phyloP scores from a whole-genome alignment of 2,888 invertebrate species.

The Amphipyra berbera region DNA sequence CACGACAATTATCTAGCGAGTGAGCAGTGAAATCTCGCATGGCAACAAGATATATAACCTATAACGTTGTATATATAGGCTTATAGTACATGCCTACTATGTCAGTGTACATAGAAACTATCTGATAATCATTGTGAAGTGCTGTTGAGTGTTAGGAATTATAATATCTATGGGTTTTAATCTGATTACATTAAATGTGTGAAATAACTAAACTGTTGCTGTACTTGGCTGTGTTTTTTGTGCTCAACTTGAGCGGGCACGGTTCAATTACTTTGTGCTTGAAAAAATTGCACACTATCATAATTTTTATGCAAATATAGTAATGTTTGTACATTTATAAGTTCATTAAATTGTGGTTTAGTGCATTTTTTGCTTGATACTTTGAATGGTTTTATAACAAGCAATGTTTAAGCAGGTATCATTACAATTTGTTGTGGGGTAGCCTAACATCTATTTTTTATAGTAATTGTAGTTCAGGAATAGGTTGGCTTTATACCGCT shows the following conservation, averaged over 20 bases:
- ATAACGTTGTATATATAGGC: constrained; percentile 76
- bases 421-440: neutral
- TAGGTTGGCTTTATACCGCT: neutral
- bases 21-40: constrained; percentile 77
- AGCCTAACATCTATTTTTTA: too few relatives aligned
- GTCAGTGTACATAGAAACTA: constrained; percentile 73
- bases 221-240: constrained; percentile 26
- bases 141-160: constrained; percentile 67
- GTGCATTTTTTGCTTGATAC: constrained; percentile 14
- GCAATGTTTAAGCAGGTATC: neutral
- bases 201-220: constrained; percentile 26
- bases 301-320: constrained; percentile 28
- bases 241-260: constrained; percentile 6
- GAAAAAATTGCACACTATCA: constrained; percentile 25
- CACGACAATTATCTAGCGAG: constrained; percentile 58
- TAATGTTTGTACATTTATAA: constrained; percentile 10
- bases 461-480: too few relatives aligned
- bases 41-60: constrained; percentile 86
- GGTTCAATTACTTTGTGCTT: constrained; percentile 3
- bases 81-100: constrained; percentile 63
- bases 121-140: constrained; percentile 74
- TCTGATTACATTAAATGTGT: constrained; percentile 54
- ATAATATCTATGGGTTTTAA: constrained; percentile 62
- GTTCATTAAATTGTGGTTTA: constrained; percentile 18
- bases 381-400: constrained; percentile 24